These are phyloP conservation scores for Epinephelus awoara DNA, from an alignment of 2,797 vertebrate genomes.

Conservation along the genomic window DNA sequence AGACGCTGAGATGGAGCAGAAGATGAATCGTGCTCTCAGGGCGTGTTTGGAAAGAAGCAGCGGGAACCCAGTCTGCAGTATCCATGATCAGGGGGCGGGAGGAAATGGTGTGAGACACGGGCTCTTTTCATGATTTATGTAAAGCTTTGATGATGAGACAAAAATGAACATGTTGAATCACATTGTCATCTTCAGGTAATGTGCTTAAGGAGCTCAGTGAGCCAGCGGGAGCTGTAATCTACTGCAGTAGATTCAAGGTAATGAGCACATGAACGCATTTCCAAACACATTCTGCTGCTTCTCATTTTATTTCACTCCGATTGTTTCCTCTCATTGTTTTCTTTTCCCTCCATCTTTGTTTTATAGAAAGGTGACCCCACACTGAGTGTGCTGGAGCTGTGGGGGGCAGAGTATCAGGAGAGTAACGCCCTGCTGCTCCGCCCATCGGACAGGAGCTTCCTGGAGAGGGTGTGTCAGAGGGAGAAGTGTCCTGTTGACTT, in stretches of 20 bases:
- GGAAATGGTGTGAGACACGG: slow-evolving; percentile 87
- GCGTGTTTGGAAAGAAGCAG: slow-evolving; percentile 89
- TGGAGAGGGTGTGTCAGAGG: slow-evolving; percentile 87
- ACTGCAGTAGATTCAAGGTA: slow-evolving; percentile 92
- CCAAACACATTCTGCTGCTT: background rate
- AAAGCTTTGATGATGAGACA: background rate
- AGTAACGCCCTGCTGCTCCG: slow-evolving; percentile 92
- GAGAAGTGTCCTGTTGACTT: slow-evolving; percentile 93
- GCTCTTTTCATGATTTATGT: background rate
- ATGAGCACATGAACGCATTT: background rate
- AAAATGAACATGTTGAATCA: background rate
- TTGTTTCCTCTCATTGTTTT: background rate
- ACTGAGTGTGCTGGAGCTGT: slow-evolving; percentile 93
- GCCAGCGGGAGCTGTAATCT: slow-evolving; percentile 91
- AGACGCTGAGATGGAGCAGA: slow-evolving; percentile 97
- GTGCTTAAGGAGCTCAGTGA: slow-evolving; percentile 95
- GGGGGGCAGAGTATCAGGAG: slow-evolving; percentile 97
- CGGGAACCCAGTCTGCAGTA: slow-evolving; percentile 92
- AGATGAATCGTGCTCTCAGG: slow-evolving; percentile 94
- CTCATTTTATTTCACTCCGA: background rate
- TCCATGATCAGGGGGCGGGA: slow-evolving; percentile 95
- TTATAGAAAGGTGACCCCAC: slow-evolving; percentile 92
- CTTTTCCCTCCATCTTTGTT: background rate
- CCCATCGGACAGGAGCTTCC: slow-evolving; percentile 78
- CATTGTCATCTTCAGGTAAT: slow-evolving; percentile 84